Evolutionary conservation across 1,140 invertebrate species (phyloP), one percentile per base, ranked within the genome.

Genomic region (Brachionus angularis): DNA sequence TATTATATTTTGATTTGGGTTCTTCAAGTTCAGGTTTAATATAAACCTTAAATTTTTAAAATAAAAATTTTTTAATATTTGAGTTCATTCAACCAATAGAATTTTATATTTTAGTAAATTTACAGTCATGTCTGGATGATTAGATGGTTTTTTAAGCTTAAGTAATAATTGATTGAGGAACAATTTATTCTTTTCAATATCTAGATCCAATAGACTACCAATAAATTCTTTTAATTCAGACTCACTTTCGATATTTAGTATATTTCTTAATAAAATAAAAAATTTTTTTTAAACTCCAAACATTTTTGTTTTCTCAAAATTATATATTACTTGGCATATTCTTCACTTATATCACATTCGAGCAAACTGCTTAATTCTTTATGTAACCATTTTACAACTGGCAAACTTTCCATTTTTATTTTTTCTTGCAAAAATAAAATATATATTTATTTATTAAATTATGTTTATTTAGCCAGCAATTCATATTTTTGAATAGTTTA

Each of bases 191-290:
- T 36, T 33, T 16, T 58, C 53, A 18, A 58, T 21, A 50, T 33
- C 47, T 18, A 67, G 14, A 18, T 67, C 62, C 25, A 67, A 67
- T 10, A 67, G 27, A 50, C 62, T 67, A 33, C 42, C 62, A 2
- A 67, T 67, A 36, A 67, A 67, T 23, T 67, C 62, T n/a, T 25
- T 39, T 12, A 67, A 33, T 34, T 67, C 62, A 18, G 16, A 33
- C 21, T 67, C 42, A 21, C 39, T 67, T 50, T 67, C 62, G 4
- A 67, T 67, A 34, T 67, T 67, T 14, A 67, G 29, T n/a, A 67
- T 67, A 7, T 67, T 67, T 34, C 62, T 67, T 47, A 16, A 42
- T 39, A 23, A 27, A n/a, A 18, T 1, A 21, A 39, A 29, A 61
- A 61, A 5, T 61, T 33, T 5, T 29, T 29, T 52, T 16, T 25